phyloP scores from a whole-genome alignment of 2,797 vertebrate genomes.

The Acanthis flammea region DNA sequence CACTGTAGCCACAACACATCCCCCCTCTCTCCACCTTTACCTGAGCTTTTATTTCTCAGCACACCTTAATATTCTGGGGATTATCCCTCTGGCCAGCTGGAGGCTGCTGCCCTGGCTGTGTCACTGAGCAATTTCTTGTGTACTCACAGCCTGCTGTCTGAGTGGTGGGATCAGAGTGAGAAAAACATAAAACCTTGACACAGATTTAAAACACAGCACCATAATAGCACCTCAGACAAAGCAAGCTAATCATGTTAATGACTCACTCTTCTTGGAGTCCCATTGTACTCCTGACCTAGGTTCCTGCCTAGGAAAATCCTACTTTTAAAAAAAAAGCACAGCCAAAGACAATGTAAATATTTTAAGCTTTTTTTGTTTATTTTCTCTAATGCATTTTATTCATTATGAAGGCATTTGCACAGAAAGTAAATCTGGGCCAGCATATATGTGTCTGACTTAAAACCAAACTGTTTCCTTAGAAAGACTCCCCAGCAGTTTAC shows the following conservation, averaged over 20 bases:
- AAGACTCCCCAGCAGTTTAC: neutral
- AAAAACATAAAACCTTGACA: neutral
- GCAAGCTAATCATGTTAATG: neutral
- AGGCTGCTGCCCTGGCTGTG: neutral
- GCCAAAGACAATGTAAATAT: neutral
- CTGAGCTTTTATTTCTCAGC: neutral
- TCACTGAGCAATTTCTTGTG: neutral
- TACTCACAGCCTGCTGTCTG: neutral
- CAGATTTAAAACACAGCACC: neutral
- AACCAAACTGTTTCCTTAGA: neutral
- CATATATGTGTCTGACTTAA: neutral
- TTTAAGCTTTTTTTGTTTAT: neutral
- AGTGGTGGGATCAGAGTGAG: neutral
- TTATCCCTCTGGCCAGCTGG: neutral
- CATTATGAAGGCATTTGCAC: neutral
- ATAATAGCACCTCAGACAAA: neutral
- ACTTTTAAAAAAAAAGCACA: neutral
- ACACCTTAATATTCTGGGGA: rapidly evolving
- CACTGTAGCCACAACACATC: rapidly evolving
- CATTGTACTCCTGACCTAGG: neutral
- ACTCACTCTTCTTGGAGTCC: neutral
- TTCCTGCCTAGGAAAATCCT: neutral
- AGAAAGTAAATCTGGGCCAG: neutral
- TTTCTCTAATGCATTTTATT: neutral
- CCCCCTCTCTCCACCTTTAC: neutral